These are phyloP conservation scores for Abramis brama DNA, from an alignment of 2,113 vertebrate genomes.

Conservation along the genomic window DNA sequence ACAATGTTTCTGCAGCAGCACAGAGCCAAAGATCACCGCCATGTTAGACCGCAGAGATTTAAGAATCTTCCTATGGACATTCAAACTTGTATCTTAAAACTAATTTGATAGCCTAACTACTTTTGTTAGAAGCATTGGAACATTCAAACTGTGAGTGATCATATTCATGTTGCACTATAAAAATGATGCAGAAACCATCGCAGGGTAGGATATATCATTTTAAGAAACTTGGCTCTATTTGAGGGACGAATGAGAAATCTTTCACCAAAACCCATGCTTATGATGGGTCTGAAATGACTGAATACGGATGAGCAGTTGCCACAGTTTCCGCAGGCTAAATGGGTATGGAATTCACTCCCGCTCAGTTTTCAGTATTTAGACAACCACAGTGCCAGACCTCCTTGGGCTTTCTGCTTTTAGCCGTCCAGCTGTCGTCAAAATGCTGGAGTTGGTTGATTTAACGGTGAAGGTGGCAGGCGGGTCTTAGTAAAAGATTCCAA, in stretches of 20 bases:
- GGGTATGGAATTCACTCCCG: constrained; percentile 62
- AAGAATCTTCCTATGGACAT: neutral
- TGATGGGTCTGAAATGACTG: constrained; percentile 3
- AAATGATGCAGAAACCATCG: neutral
- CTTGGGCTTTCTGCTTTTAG: constrained; percentile 66
- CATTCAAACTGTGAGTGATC: neutral
- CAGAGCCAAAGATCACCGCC: constrained; percentile 7
- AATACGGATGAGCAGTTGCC: constrained; percentile 39
- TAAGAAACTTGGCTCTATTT: constrained; percentile 19
- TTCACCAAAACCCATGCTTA: constrained; percentile 25
- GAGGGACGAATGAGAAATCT: neutral
- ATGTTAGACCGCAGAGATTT: constrained; percentile 24
- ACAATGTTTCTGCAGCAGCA: constrained; percentile 10
- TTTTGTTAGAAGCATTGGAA: neutral
- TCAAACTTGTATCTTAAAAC: neutral
- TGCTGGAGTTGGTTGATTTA: constrained; percentile 41
- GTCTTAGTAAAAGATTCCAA: constrained; percentile 19
- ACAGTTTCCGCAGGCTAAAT: constrained; percentile 29
- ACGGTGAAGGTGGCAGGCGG: constrained; percentile 56
- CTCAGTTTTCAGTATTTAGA: constrained; percentile 65
- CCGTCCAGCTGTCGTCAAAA: constrained; percentile 72
- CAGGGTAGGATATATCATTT: neutral
- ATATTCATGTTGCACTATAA: neutral
- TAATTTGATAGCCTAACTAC: neutral
- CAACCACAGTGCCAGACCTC: constrained; percentile 44